phyloP scores from a whole-genome alignment of 1,140 invertebrate genomes.

The Hydropsyche tenuis region DNA sequence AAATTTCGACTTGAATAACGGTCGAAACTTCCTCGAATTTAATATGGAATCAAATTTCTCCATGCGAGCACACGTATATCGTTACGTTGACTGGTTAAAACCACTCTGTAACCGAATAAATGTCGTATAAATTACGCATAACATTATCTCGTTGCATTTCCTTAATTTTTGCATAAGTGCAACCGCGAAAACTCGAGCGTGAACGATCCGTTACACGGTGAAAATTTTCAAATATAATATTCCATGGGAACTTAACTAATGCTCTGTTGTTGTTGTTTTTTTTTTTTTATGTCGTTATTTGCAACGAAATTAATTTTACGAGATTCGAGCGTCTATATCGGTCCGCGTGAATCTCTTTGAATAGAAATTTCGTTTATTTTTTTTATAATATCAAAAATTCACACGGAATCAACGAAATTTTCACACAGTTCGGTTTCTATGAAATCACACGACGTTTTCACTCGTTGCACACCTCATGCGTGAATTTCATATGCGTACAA shows the following conservation, averaged over 20 bases:
- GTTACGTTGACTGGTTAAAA: not conserved
- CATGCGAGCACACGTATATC: not conserved
- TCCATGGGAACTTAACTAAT: too few relatives aligned
- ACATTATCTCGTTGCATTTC: not conserved
- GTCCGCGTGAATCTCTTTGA: not conserved
- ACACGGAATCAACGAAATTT: not conserved
- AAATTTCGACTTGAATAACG: not conserved
- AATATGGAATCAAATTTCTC: not conserved
- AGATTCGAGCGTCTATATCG: not conserved
- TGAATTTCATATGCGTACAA: not conserved
- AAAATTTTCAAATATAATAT: not conserved
- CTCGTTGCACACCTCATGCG: conserved; percentile 11
- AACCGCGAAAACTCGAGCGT: not conserved
- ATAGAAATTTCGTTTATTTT: not conserved
- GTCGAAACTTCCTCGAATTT: too few relatives aligned
- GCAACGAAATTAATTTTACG: not conserved
- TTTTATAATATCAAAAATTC: not conserved
- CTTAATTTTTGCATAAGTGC: conserved; percentile 9
- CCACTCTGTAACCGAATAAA: not conserved
- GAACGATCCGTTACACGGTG: not conserved
- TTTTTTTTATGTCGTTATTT: not conserved
- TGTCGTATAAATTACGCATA: conserved; percentile 1
- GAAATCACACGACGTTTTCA: not conserved
- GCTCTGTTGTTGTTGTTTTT: not conserved
- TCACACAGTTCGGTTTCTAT: conserved; percentile 13